Base-by-base conservation (phyloP, 1,140 invertebrate genomes). In the Gryllus bimaculatus region DNA sequence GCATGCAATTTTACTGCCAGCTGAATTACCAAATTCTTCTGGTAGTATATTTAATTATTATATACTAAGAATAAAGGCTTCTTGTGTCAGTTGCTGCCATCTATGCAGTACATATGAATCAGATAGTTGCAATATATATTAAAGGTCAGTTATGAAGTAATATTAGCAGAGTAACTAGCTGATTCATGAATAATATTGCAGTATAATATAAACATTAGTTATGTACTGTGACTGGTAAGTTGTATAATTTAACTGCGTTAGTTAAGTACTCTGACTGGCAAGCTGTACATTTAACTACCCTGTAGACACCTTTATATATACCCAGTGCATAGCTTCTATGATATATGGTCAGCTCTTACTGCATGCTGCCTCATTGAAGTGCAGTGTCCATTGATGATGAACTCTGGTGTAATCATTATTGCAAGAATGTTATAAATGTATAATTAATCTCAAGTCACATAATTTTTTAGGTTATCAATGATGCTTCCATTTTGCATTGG, bases 161-260 rank as follows among this genome's bases (percentile, higher is more conserved):
- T 13, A 66, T 10, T 66, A 66, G 54, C 54, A 39, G 10, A 66
- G 54, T 66, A 18, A 66, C 54, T 66, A 66, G 54, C 54, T 13
- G 54, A 66, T 66, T 66, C 54, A 66, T 66, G 54, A 39, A 7
- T 66, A 66, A 10, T 66, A 39, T 39, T 39, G 26, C 26, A 66
- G 54, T 66, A 66, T 66, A 66, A 13, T 66, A 66, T 66, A 39
- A 39, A 39, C 26, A 39, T 39, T 39, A 39, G 26, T 39, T 66
- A 66, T 13, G 54, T 66, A 66, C 54, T 66, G 54, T 66, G 54
- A 18, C 54, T 66, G 54, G 54, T 66, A 66, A 13, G 54, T 13
- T 66, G 54, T 66, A 66, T 66, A 66, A 54, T 66, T 66, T 66
- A 66, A 66, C 54, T 66, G 54, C 54, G 18, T 66, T 66, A 66